Base-by-base conservation (phyloP, 2,888 invertebrate genomes). In the Scaptomyza flava region DNA sequence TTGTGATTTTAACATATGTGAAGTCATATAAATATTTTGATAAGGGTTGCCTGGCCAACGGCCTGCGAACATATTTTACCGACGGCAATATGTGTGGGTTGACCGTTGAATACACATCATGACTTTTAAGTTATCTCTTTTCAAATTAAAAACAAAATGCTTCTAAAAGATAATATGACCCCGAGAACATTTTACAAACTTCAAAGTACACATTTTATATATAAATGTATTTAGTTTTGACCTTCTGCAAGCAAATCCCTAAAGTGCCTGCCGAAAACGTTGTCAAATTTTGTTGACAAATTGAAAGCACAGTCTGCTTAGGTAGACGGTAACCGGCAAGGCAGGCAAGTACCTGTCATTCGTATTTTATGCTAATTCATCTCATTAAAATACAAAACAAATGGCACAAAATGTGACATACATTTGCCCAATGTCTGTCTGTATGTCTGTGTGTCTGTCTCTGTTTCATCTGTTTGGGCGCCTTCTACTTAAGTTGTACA, bases 21-120 rank as follows among this genome's bases (percentile, higher is more conserved):
- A 81, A 88, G 76, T 80, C 85, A 81, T 83, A 85, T 83, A 81
- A 83, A 87, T 85, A 81, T 88, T 89, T 89, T 89, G 89, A 89
- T 89, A 89, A 88, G 85, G 88, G 89, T 89, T 87, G 79, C 71
- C 62, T 71, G 77, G 61, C 60, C 83, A 81, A 72, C 68, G 68
- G 71, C 59, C 73, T 67, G 68, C 62, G 54, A 73, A 83, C 70
- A 79, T 68, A 81, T 81, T 75, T 76, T 59, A 66, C 72, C 69
- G 67, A 51, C 53, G 69, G 69, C 48, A 66, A 69, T 45, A 54
- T 45, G 63, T 68, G 43, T 71, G 77, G 77, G 81, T 81, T 74
- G 75, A 45, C 48, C 66, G 72, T 65, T 80, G 80, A 80, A 82
- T 80, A 80, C 76, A 77, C 84, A 86, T 88, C 81, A 87, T 86